Evolutionary conservation across 2,888 invertebrate genomes (phyloP), one percentile per base, ranked within the genome.

Genomic region (Drosophila niveifrons): DNA sequence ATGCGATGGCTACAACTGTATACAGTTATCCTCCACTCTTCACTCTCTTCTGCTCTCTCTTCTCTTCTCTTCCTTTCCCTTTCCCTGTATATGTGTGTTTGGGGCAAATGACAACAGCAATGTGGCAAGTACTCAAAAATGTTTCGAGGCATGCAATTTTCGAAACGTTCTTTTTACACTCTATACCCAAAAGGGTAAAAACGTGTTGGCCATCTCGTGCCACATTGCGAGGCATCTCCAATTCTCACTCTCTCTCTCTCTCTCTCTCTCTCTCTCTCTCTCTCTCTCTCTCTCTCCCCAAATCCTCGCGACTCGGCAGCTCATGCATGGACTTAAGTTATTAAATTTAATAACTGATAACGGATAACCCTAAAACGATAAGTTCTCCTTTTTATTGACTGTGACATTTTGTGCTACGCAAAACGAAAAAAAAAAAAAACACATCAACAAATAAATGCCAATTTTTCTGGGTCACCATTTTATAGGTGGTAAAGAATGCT

Each of bases 61-160:
- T 29, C 39, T n/a, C 15, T 15, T 8, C 2, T 36, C 13, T 41
- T 29, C 10, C n/a, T 48, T n/a, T n/a, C 17, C 0, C 28, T 15
- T 13, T 15, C 15, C 9, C 7, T 31, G 31, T 56, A 31, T 53
- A 11, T 53, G 31, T 44, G 44, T 47, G 28, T 29, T 31, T 43
- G 13, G 31, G 15, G 9, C 43, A 63, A 58, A 58, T 67, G 58
- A 63, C 69, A 64, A 63, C 52, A 66, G 53, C 59, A 48, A 47
- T 70, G 66, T 48, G 52, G 43, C 56, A 66, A 55, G 55, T 48
- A 57, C 39, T 55, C 31, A 51, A 67, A 72, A 51, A 59, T 55
- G 43, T 59, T 47, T 52, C 59, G 43, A 47, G 47, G 9, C 65
- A 50, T 68, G 68, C 64, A 68, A 64, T 64, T 68, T 68, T 68